Base-by-base conservation (phyloP, 2,113 vertebrate species). In the Corythoichthys haematopterus region DNA sequence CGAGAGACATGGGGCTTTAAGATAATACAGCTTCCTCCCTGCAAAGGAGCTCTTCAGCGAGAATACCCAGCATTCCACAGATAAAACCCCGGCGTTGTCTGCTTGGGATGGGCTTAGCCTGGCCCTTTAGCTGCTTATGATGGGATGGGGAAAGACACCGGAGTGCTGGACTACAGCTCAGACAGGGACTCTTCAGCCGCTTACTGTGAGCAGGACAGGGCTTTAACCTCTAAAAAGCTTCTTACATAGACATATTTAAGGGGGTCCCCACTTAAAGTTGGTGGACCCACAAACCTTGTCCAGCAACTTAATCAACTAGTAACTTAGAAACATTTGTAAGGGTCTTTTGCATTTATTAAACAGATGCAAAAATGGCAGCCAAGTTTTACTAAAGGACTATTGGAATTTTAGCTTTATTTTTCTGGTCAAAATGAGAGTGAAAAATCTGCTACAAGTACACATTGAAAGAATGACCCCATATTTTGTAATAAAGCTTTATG, bases 31-130 rank as follows among this genome's bases (percentile, higher is more conserved):
- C 74, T 78, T 84, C 81, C 79, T 84, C 79, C 80, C 67, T 68
- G 76, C 12, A 68, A 78, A 85, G 79, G 75, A 79, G 85, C 87
- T 80, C 79, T 69, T 76, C 79, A 36, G 72, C 65, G 59, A 80
- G 67, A 80, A 80, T 85, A 74, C 75, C 72, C 63, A 1, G 76
- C 80, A 88, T 89, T 88, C 87, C 87, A 76, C 71, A 89, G 84
- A 88, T 88, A 89, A 89, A 76, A 83, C 78, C 65, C 8, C 1
- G 33, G 59, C 65, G 74, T 67, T 70, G 79, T 85, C 87, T 85
- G 79, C 77, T 83, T 71, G 68, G 72, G 6, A 11, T 56, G 55
- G 73, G 81, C 84, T 89, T 80, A 87, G 71, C 79, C 60, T 72
- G 74, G 79, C 76, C 79, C 74, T 84, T 85, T 65, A 81, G 80